A percentile compares a stretch with the other conserved stretches of the same genome.
Evolutionary conservation across 2,888 invertebrate species (phyloP).

Genomic region (Zootermopsis nevadensis): DNA sequence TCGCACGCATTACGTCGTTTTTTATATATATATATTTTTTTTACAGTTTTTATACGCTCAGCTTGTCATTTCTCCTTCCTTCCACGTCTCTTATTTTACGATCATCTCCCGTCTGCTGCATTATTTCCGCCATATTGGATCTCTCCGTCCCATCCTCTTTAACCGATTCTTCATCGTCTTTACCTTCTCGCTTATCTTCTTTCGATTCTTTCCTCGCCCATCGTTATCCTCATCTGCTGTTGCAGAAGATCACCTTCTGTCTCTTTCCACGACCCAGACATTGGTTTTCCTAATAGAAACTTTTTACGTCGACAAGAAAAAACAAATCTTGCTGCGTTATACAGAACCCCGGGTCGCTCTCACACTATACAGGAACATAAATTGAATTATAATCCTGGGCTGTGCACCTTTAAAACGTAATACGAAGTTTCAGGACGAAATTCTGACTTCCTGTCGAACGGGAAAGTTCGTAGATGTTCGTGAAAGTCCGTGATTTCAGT

Average conservation of each 20-base stretch:
- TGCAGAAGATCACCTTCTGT: background rate
- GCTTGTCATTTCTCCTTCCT: background rate
- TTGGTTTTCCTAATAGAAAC: conserved; percentile 35
- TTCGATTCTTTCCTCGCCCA: background rate
- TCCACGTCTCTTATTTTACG: background rate
- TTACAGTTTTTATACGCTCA: background rate
- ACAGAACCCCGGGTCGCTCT: background rate
- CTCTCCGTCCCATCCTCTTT: conserved; percentile 11
- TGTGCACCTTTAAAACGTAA: too few relatives aligned
- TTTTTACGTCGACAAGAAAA: conserved; percentile 36
- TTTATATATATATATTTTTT: background rate
- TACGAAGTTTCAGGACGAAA: too few relatives aligned
- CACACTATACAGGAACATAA: background rate
- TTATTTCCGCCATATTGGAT: background rate
- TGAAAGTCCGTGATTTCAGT: too few relatives aligned
- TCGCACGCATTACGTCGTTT: background rate
- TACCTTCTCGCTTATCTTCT: background rate
- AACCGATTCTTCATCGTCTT: background rate
- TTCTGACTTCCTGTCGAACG: too few relatives aligned
- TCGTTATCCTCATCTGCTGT: background rate
- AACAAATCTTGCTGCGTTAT: background rate
- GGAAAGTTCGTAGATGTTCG: too few relatives aligned
- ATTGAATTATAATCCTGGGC: background rate
- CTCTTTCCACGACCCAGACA: background rate
- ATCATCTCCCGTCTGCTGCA: background rate